These are phyloP conservation scores for Clupea harengus DNA, from an alignment of 2,113 vertebrate species.

Conservation along the genomic window DNA sequence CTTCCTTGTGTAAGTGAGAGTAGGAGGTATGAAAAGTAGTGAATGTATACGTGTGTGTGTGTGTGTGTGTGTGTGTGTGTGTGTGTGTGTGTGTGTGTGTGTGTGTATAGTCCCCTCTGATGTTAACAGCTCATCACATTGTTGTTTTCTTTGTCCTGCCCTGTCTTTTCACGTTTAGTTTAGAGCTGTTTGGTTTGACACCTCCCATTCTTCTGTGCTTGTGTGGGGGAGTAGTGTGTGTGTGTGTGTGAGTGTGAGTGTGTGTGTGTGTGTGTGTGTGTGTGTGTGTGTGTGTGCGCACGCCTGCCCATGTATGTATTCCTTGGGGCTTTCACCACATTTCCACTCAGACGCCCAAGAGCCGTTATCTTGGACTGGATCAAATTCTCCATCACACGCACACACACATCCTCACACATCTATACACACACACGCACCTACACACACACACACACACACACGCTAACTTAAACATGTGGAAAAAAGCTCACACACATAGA, in stretches of 20 bases:
- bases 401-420: background rate
- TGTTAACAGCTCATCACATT: slow-evolving; percentile 26
- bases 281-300: background rate
- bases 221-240: background rate
- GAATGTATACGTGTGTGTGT: background rate
- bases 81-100: slow-evolving; percentile 1
- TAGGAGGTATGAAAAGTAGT: background rate
- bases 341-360: slow-evolving; percentile 7
- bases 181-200: slow-evolving; percentile 9
- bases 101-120: background rate
- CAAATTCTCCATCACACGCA: background rate
- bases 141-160: background rate
- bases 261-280: background rate
- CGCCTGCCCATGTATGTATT: background rate
- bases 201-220: background rate
- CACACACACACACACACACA: too few species aligned
- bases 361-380: slow-evolving; percentile 10
- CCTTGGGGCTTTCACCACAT: slow-evolving; percentile 8
- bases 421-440: background rate
- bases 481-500: background rate
- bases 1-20: background rate
- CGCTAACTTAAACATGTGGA: background rate
- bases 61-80: slow-evolving; percentile 19
- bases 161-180: slow-evolving; percentile 3
- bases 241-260: background rate